Base-by-base conservation (phyloP, 2,888 invertebrate species). In the Anthophora plumipes region DNA sequence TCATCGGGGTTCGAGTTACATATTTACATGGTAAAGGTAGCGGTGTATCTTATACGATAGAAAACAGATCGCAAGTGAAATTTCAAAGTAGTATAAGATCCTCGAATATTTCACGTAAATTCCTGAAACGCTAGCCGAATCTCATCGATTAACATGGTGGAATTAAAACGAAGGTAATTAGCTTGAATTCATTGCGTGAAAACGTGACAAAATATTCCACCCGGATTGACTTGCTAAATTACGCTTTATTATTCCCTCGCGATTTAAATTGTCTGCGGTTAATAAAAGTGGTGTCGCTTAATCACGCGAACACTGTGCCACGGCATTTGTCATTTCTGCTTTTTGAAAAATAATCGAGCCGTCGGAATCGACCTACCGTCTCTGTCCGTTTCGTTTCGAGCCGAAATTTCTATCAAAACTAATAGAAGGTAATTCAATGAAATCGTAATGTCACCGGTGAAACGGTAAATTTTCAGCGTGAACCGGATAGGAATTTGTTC, bases 141-240 rank as follows among this genome's bases (percentile, higher is more conserved):
- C 17, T 43, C 12, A 20, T 61, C 25, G n/a, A 48, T 72, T 57
- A 48, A 72, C 11, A 37, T 12, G n/a, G 48, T 17, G 9, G 48
- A 50, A 73, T 73, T 73, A 73, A 57, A 63, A 39, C 2, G 4
- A 43, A 25, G 41, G 22, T 41, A 73, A 73, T 73, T 59, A 50
- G 12, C 17, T 22, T 14, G 25, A 41, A 73, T 73, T 73, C 66
- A 39, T 66, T 6, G 37, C 17, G 37, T 12, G 14, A 1, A n/a
- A 22, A 39, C n/a, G n/a, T 22, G 39, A 66, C 55, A 64, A 72
- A 64, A 46, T 55, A 20, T 3, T 12, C n/a, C n/a, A n/a, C 4
- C 2, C n/a, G 48, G 11, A 69, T 63, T 76, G 64, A 37, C 70
- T 37, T 11, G 41, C 20, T 57, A 31, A 64, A 76, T 64, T 39